Evolutionary conservation across 2,113 vertebrate species (phyloP).

Genomic region (Passer montanus): DNA sequence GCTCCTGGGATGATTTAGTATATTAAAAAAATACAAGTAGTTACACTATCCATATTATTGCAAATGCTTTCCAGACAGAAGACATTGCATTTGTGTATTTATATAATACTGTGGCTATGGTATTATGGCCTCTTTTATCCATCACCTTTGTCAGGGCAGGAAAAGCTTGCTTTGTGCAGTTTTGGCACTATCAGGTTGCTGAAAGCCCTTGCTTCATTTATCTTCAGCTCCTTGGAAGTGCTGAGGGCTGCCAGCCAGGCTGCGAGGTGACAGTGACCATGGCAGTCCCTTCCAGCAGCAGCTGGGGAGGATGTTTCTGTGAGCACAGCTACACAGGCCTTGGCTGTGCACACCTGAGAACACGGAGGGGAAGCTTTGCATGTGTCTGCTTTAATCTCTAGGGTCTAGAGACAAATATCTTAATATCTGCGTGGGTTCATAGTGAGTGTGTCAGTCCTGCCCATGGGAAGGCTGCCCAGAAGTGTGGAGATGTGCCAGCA

Average conservation of each 20-base stretch:
- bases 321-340: not conserved
- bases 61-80: not conserved
- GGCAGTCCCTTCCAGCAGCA: not conserved
- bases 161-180: not conserved
- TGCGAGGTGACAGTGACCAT: accelerated
- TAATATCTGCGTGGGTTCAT: not conserved
- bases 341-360: not conserved
- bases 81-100: not conserved
- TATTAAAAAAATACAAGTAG: not conserved
- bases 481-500: not conserved
- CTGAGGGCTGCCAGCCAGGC: not conserved
- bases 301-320: not conserved
- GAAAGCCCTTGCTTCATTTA: not conserved
- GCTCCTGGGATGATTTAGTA: not conserved
- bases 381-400: not conserved
- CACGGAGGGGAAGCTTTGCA: accelerated
- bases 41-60: not conserved
- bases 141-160: accelerated
- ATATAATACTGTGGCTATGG: not conserved
- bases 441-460: not conserved
- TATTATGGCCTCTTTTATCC: not conserved
- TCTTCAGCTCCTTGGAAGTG: not conserved
- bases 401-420: not conserved
- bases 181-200: not conserved
- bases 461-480: not conserved